Evolutionary conservation across 2,113 vertebrate species (phyloP), one percentile per base, ranked within the genome.

Genomic region (Hyperopisus bebe): DNA sequence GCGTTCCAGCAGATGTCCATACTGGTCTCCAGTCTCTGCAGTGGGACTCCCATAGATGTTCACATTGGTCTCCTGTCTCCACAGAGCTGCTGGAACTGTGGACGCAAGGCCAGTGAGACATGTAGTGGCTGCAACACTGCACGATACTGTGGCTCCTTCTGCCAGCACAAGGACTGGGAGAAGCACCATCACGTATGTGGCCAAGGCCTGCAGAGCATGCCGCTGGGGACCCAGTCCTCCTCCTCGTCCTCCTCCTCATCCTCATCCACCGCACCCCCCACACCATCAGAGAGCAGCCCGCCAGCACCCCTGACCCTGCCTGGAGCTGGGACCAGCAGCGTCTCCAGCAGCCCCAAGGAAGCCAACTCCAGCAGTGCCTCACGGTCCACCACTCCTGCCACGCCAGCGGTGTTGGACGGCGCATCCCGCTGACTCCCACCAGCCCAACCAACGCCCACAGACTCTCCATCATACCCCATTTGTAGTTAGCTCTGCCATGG

Each of bases 151-250:
- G 97, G 97, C 91, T 97, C 97, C 89, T 98, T 97, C 95, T 98
- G 97, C 93, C 97, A 98, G 94, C 97, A 97, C 95, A 97, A 97
- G 93, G 97, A 98, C 95, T 98, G 97, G 97, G 91, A 98, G 94
- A 97, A 97, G 91, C 98, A 98, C 93, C 98, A 98, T 93, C 98
- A 98, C 0, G 97, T 98, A 91, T 99, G 98, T 0, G 97, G 97
- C 90, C 97, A 98, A 90, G 96, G 97, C 90, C 95, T 98, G 90
- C 97, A 98, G 92, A 97, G 97, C 51, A 94, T 97, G 35, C 94
- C 95, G 0, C 95, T 95, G 89, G 91, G 94, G 90, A 94, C 95
- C 21, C 95, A 96, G 3, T 91, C 96, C 7, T 95, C 95, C 42
- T 94, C 94, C 46, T 86, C 80, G 35, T 89, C 88, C 48, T 92